A percentile compares a stretch with the other conserved stretches of the same genome.
These are phyloP conservation scores for Lepus townsendii DNA, from an alignment of 2,797 vertebrate species.

Conservation along the genomic window DNA sequence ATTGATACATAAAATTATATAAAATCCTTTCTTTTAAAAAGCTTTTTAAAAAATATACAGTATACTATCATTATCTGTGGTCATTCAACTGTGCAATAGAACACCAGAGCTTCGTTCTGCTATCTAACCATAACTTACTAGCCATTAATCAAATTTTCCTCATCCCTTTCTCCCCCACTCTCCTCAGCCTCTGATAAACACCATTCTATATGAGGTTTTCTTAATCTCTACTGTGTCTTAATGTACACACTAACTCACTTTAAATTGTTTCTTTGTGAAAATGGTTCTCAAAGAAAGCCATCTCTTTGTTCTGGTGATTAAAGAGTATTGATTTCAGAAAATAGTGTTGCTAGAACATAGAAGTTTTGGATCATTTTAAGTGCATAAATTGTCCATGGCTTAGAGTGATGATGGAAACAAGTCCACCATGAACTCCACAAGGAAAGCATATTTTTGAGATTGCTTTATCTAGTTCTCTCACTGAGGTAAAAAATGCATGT, in stretches of 20 bases:
- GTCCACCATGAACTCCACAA: background rate
- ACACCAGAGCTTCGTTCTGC: no score
- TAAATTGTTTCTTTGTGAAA: conserved; percentile 46
- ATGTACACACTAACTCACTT: background rate
- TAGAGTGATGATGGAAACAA: background rate
- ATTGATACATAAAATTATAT: no score
- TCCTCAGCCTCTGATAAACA: no score
- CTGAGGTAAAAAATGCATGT: background rate
- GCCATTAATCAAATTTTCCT: no score
- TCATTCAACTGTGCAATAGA: no score
- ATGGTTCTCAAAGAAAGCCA: background rate
- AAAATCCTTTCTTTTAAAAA: no score
- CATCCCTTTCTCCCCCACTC: no score
- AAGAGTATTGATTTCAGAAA: conserved; percentile 37
- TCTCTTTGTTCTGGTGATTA: background rate
- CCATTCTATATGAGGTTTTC: background rate
- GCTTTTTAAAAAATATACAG: no score
- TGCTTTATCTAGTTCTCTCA: conserved; percentile 6
- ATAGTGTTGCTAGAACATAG: background rate
- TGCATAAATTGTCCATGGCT: background rate
- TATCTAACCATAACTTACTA: no score
- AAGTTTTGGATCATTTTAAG: background rate
- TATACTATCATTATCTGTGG: no score
- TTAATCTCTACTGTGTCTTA: background rate
- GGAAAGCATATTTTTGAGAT: conserved; percentile 40